These are phyloP conservation scores for Ptilodon capucinus DNA, from an alignment of 2,888 invertebrate genomes.

Conservation along the genomic window DNA sequence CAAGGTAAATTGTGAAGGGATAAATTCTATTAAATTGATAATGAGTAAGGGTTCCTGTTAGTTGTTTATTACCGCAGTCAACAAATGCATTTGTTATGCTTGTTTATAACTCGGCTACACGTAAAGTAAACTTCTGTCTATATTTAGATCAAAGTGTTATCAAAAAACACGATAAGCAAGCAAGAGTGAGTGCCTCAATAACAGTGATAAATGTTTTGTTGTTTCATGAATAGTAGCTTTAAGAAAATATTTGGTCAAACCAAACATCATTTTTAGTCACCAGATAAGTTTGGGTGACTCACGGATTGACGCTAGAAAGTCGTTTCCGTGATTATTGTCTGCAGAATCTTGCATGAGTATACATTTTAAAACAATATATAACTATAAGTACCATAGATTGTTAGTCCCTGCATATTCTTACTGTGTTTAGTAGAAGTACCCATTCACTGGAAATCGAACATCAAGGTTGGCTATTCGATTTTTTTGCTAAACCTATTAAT, in stretches of 20 bases:
- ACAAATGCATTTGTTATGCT: slow-evolving; percentile 16
- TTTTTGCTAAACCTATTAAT: not conserved
- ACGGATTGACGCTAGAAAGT: slow-evolving; percentile 35
- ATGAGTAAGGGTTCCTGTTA: slow-evolving; percentile 16
- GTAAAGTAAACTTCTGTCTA: slow-evolving; percentile 16
- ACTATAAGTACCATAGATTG: not conserved
- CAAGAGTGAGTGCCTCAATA: slow-evolving; percentile 7
- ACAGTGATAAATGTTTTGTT: slow-evolving; percentile 7
- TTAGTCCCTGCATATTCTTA: not conserved
- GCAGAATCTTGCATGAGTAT: not conserved
- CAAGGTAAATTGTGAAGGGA: slow-evolving; percentile 70
- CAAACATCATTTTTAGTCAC: slow-evolving; percentile 19
- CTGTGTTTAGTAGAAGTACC: not conserved
- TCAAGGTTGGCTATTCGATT: not conserved
- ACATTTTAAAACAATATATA: not conserved
- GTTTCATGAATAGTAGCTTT: slow-evolving; percentile 4
- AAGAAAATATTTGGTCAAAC: slow-evolving; percentile 4
- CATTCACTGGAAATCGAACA: not conserved
- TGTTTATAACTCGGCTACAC: slow-evolving; percentile 17
- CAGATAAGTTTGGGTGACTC: slow-evolving; percentile 30
- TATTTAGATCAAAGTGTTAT: slow-evolving; percentile 29
- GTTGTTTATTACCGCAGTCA: slow-evolving; percentile 7
- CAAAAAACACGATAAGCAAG: slow-evolving; percentile 27
- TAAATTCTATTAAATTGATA: slow-evolving; percentile 41
- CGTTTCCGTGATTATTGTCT: slow-evolving; percentile 31